Base-by-base conservation (phyloP, 2,797 vertebrate genomes). In the Pteronotus mesoamericanus region DNA sequence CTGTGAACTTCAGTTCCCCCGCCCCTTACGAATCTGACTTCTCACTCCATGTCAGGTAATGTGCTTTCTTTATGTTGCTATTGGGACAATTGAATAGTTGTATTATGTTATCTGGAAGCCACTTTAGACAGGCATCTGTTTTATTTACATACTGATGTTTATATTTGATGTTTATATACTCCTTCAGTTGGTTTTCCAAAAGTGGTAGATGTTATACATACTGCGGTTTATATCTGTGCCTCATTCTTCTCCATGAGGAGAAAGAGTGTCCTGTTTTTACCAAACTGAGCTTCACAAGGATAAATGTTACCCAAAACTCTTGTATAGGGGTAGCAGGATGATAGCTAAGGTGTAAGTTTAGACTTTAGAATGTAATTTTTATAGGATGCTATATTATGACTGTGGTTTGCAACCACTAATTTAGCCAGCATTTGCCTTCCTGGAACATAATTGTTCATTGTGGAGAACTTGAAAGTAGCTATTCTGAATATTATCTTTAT, bases 391-490 rank as follows among this genome's bases (percentile, higher is more conserved):
- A 2, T 72, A 71, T 34, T 61, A 37, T 84, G 46, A 61, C 44
- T 87, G 2, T 95, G 82, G 44, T 84, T 91, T 78, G n/a, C 68
- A 94, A 34, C 53, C n/a, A 51, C 61, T 21, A 29, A 32, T 82
- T 86, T 83, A 91, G 32, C 39, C 18, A 77, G 69, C 68, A 11
- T 78, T 86, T 78, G 37, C 18, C n/a, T 83, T 91, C 26, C 71
- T 42, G 42, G 68, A 90, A 64, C 61, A 19, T 72, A 87, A 78
- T 95, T 96, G 69, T 90, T 95, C 44, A 84, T 75, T 69, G 37
- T 93, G 59, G 85, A 94, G 53, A 71, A 89, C 48, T 80, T 57
- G 83, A 86, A 90, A 87, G 64, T 75, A 53, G 18, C 64, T 71
- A 3, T 59, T 90, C 53, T 80, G 57, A 77, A 44, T 77, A 87